Evolutionary conservation across 2,113 vertebrate genomes (phyloP).

Genomic region (Prunella himalayana): DNA sequence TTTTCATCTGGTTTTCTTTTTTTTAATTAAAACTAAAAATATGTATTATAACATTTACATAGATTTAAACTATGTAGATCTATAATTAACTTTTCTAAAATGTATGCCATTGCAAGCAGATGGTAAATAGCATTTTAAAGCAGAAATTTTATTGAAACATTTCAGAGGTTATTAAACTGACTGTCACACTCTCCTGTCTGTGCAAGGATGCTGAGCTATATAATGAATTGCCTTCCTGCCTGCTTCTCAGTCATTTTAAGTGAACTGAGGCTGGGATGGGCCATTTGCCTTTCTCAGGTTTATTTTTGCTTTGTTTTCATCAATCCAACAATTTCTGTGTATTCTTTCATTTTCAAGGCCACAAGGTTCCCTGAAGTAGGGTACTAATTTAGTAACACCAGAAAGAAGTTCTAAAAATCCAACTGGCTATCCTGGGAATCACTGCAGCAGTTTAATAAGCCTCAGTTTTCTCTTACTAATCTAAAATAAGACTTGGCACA

Average conservation of each 20-base stretch:
- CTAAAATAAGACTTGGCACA: conserved; percentile 75
- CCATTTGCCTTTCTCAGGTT: neutral
- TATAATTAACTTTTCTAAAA: neutral
- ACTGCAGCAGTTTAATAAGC: conserved; percentile 14
- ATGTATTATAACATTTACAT: neutral
- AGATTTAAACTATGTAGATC: conserved; percentile 19
- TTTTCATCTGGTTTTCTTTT: neutral
- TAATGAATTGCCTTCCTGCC: neutral
- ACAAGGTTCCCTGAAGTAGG: neutral
- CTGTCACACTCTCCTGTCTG: neutral
- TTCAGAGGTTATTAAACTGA: conserved; percentile 5
- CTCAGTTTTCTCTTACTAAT: conserved; percentile 46
- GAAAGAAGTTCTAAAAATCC: conserved; percentile 32
- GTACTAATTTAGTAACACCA: neutral
- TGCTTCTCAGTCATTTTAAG: neutral
- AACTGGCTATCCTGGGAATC: conserved; percentile 35
- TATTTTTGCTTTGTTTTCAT: neutral
- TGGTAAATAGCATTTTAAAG: conserved; percentile 23
- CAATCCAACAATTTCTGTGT: neutral
- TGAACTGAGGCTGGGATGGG: neutral
- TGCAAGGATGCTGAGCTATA: neutral
- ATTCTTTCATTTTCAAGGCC: neutral
- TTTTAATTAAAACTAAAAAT: neutral
- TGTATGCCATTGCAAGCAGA: neutral
- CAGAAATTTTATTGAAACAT: neutral